These are phyloP conservation scores for Leptobrachium leishanense DNA, from an alignment of 2,113 vertebrate species.

Conservation along the genomic window DNA sequence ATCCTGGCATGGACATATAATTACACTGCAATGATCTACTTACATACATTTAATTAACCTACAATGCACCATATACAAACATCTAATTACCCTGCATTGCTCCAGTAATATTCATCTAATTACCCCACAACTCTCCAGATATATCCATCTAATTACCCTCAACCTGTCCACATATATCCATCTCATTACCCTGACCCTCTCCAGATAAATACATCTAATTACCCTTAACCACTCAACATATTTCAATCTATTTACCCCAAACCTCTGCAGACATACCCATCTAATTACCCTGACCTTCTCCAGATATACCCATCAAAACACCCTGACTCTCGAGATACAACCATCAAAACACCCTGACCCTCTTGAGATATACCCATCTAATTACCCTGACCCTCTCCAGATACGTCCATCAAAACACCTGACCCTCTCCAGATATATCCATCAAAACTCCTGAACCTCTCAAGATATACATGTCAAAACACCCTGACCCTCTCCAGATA, in stretches of 20 bases:
- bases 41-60: neutral
- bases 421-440: too few species aligned
- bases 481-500: too few species aligned
- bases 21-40: neutral
- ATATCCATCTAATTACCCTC: neutral
- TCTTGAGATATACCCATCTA: neutral
- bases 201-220: neutral
- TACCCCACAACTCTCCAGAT: neutral
- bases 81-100: slow-evolving; percentile 3
- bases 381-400: neutral
- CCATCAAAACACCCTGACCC: neutral
- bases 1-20: neutral
- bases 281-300: neutral
- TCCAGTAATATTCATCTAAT: neutral
- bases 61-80: neutral
- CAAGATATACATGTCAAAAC: too few species aligned
- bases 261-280: neutral
- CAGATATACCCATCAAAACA: neutral
- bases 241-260: neutral
- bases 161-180: neutral
- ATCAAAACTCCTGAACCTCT: too few species aligned
- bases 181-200: neutral
- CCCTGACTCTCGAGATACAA: too few species aligned
- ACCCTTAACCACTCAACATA: neutral
- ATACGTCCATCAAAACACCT: neutral